Evolutionary conservation across 2,888 invertebrate genomes (phyloP).

Genomic region (Chromoteleia sp.): DNA sequence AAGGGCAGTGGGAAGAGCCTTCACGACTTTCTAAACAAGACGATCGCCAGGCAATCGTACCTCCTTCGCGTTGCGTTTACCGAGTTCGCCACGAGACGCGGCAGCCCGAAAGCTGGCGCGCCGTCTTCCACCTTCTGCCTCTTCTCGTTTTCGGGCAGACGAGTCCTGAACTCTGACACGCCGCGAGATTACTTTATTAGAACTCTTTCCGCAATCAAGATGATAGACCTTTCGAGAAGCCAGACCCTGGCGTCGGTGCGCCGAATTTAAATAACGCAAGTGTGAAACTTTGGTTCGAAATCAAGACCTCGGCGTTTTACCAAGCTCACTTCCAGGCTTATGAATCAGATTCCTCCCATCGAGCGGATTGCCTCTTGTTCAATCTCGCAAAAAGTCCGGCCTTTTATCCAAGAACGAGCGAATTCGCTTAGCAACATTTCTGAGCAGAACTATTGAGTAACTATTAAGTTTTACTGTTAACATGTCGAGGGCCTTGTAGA

Average conservation of each 20-base stretch:
- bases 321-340: neutral
- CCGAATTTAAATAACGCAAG: slow-evolving; percentile 20
- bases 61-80: slow-evolving; percentile 11
- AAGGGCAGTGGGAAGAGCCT: slow-evolving; percentile 34
- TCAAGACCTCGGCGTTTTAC: slow-evolving; percentile 43
- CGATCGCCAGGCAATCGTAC: slow-evolving; percentile 41
- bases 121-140: neutral
- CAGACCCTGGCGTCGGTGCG: neutral
- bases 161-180: slow-evolving; percentile 22
- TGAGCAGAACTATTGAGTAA: too few species aligned
- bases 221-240: slow-evolving; percentile 50
- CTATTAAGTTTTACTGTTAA: too few species aligned
- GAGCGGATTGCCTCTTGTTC: too few species aligned
- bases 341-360: slow-evolving; percentile 27
- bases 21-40: slow-evolving; percentile 61
- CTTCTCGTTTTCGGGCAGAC: neutral
- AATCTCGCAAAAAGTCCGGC: too few species aligned
- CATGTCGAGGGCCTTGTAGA: too few species aligned
- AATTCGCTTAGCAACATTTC: too few species aligned
- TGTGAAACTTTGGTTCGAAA: slow-evolving; percentile 27
- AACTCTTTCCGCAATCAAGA: slow-evolving; percentile 50
- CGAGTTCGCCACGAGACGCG: slow-evolving; percentile 1
- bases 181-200: slow-evolving; percentile 49
- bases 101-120: neutral
- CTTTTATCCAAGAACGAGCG: too few species aligned